Evolutionary conservation across 2,797 vertebrate genomes (phyloP).

Genomic region (Pachyuromys duprasi): DNA sequence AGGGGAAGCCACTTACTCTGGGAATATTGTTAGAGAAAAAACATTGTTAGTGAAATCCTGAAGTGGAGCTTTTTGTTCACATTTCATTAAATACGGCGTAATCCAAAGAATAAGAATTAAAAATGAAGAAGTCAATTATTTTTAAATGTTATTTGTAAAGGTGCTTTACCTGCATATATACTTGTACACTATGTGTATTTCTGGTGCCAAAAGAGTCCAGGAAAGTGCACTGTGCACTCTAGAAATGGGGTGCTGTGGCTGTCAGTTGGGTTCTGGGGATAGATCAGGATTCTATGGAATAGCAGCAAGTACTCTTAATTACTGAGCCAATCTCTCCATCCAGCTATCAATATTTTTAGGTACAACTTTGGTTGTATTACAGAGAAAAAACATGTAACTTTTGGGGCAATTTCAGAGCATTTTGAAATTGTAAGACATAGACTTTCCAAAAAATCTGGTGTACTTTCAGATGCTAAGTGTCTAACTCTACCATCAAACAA

Average conservation of each 20-base stretch:
- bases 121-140: background rate
- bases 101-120: conserved; percentile 45
- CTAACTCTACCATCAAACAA: background rate
- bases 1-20: conserved; percentile 52
- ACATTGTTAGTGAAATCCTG: conserved; percentile 27
- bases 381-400: background rate
- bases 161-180: background rate
- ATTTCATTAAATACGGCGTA: conserved; percentile 56
- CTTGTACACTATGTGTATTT: background rate
- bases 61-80: conserved; percentile 41
- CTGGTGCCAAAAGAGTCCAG: background rate
- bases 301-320: background rate
- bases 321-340: background rate
- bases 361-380: background rate
- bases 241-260: background rate
- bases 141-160: background rate
- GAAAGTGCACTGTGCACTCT: background rate
- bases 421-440: conserved; percentile 45
- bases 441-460: conserved; percentile 42
- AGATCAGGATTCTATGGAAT: background rate
- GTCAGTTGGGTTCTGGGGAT: background rate
- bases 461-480: background rate
- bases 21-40: conserved; percentile 33
- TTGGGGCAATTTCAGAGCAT: conserved; percentile 28
- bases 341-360: background rate